These are phyloP conservation scores for Chaenodraco wilsoni DNA, from an alignment of 2,797 vertebrate species.

Conservation along the genomic window DNA sequence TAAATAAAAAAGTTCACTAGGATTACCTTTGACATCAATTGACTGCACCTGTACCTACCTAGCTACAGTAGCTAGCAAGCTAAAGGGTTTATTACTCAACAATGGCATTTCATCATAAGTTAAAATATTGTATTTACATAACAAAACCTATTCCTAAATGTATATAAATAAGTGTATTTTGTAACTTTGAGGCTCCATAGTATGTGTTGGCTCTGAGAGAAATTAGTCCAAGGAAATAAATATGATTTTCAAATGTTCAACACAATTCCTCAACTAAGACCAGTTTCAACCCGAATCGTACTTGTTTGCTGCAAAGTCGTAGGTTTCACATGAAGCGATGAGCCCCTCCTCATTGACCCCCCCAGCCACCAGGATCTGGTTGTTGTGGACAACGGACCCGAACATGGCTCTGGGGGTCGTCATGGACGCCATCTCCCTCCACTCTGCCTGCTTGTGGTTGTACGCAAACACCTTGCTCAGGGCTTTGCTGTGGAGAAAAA, in stretches of 20 bases:
- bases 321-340: conserved; percentile 88
- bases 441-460: conserved; percentile 97
- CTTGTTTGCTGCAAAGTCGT: conserved; percentile 93
- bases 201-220: not conserved
- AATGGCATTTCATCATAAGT: too few species aligned
- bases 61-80: not conserved
- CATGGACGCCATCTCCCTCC: conserved; percentile 95
- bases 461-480: conserved; percentile 93
- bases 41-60: not conserved
- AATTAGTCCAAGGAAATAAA: not conserved
- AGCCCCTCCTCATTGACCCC: conserved; percentile 97
- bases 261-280: not conserved
- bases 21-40: too few species aligned
- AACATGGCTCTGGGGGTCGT: conserved; percentile 96
- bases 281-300: conserved; percentile 69
- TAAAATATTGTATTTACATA: too few species aligned
- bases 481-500: conserved; percentile 88
- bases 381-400: conserved; percentile 89
- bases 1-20: too few species aligned
- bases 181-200: not conserved
- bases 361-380: conserved; percentile 90
- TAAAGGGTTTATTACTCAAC: too few species aligned
- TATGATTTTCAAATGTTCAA: not conserved
- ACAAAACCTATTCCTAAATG: too few species aligned
- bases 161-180: too few species aligned